Base-by-base conservation (phyloP, 1,140 invertebrate genomes). In the Hypsibius dujardini region DNA sequence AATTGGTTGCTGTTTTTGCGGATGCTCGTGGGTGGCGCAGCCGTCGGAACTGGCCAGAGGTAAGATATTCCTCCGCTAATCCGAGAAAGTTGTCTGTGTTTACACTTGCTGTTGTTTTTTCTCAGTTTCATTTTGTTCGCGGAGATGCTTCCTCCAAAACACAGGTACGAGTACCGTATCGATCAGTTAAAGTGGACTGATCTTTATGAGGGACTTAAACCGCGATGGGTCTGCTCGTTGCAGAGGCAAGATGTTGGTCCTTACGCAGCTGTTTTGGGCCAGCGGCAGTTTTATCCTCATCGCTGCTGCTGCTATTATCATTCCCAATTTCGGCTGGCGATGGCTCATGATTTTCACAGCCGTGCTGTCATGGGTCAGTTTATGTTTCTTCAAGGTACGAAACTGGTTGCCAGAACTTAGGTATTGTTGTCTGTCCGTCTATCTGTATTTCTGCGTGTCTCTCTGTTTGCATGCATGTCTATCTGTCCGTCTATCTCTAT, bases 31-130 rank as follows among this genome's bases (percentile, higher is more conserved):
- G 93, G 93, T 15, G 95, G 96, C 84, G 90, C 90, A 45, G 93
- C 96, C 77, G 92, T 92, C 73, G 94, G 92, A 79, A 90, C 92
- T 46, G 91, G 92, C 72, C 93, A 96, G 81, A 92, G 92, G 92
- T 95, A 85, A 88, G 89, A 87, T 12, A 15, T 15, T 67, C 7
- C n/a, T 12, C 7, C 50, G 7, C 7, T 7, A 7, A 56, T 56
- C n/a, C 50, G 50, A 7, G n/a, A 56, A 56, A 12, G 7, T 7
- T n/a, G n/a, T 56, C 50, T n/a, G 7, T 56, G 50, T n/a, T 56
- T 56, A 12, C 28, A 28, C 50, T 56, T 56, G 50, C 50, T 56
- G 50, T 56, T 56, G 50, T 56, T 56, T 77, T 75, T 75, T 78
- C 83, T 73, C 82, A 94, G 91, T 71, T 90, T 95, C 1, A 95